A percentile compares a stretch with the other conserved stretches of the same genome.
Evolutionary conservation across 2,113 vertebrate genomes (phyloP).

Genomic region (Macrotis lagotis): DNA sequence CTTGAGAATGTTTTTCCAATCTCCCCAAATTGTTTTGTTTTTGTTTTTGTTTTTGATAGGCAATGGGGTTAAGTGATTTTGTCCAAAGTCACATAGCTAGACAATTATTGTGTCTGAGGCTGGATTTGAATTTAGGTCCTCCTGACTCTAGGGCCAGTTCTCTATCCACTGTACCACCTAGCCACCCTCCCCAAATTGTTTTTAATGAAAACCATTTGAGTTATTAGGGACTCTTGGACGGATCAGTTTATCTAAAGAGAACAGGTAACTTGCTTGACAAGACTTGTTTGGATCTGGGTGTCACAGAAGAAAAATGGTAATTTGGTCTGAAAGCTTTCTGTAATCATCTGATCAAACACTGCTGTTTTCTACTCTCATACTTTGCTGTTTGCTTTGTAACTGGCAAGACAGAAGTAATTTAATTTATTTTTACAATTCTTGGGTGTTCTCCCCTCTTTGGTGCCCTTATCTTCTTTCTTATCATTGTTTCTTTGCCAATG

Average conservation of each 20-base stretch:
- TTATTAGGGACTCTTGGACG: not conserved
- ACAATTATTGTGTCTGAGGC: no score
- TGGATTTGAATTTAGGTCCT: no score
- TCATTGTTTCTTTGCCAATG: conserved; percentile 18
- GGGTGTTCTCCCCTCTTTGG: conserved; percentile 30
- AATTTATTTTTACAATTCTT: conserved; percentile 59
- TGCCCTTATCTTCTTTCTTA: not conserved
- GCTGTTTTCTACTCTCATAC: conserved; percentile 58
- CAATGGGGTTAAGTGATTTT: no score
- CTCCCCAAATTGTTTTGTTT: not conserved
- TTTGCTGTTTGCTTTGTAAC: conserved; percentile 66
- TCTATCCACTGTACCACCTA: no score
- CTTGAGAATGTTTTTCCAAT: not conserved
- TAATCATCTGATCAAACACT: conserved; percentile 66
- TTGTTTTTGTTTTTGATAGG: no score
- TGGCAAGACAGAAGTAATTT: conserved; percentile 41
- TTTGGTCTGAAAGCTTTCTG: conserved; percentile 30
- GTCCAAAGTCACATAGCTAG: no score
- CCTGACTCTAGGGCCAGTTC: no score
- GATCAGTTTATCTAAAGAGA: not conserved
- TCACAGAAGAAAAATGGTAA: not conserved
- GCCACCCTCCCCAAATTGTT: not conserved
- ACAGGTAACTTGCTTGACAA: not conserved
- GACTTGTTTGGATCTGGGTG: not conserved
- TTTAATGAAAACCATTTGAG: not conserved